Percentiles rank a stretch among this genome's conserved stretches.
Conservation (phyloP, 2,797 vertebrate genomes). For the Malacoraja senta region DNA sequence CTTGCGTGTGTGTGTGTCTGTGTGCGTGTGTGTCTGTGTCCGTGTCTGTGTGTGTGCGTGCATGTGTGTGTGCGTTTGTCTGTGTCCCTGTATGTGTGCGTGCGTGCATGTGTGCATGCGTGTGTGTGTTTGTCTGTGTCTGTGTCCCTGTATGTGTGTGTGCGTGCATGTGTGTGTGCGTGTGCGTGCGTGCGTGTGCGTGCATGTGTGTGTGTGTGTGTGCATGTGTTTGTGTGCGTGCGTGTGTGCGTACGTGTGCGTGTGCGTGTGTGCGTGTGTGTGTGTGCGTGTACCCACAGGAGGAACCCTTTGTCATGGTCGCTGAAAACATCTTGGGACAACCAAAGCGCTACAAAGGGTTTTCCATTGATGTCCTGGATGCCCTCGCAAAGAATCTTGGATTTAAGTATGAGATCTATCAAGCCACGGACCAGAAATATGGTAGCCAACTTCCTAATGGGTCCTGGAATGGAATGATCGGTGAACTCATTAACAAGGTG, state of each 20-base stretch:
- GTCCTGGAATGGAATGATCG: constrained; percentile 98
- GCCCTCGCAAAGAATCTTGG: constrained; percentile 85
- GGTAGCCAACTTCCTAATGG: constrained; percentile 84
- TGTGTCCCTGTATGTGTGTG: no score
- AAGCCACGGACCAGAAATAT: constrained; percentile 86
- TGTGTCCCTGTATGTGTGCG: not conserved
- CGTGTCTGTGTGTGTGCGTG: not conserved
- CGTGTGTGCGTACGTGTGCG: no score
- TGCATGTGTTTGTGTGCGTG: no score
- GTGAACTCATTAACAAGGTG: constrained; percentile 96
- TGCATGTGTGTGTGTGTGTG: no score
- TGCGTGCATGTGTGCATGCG: no score
- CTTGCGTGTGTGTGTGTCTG: no score
- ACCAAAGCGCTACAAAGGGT: constrained; percentile 93
- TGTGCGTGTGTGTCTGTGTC: no score
- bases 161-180: no score
- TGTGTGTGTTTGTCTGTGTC: no score
- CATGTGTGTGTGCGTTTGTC: no score
- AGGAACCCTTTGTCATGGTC: constrained; percentile 98
- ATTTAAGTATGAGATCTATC: constrained; percentile 97
- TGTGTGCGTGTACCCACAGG: constrained; percentile 57
- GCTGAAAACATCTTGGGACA: constrained; percentile 96
- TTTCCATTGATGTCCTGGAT: constrained; percentile 92
- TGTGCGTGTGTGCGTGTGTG: no score
- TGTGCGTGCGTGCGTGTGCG: no score